Base-by-base conservation (phyloP, 1,140 invertebrate species). In the Orius insidiosus region DNA sequence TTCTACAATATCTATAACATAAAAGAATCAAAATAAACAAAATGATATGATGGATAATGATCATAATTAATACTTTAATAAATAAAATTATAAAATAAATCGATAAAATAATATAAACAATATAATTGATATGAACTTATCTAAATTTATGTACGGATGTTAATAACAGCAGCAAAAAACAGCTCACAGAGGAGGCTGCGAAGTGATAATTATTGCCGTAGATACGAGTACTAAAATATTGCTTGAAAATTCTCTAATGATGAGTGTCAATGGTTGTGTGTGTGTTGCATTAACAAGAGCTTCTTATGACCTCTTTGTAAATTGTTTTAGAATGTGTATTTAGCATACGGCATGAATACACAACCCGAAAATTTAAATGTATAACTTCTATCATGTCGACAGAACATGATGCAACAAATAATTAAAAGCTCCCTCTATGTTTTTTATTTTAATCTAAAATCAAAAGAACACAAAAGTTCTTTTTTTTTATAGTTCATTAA, bases 251-350 rank as follows among this genome's bases (percentile, higher is more conserved):
- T 13, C 14, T 11, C 2, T 13, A 9, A 32, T 32, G 5, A 32
- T 44, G n/a, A 11, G 19, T 44, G 19, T 30, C 19, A 33, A 19
- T 44, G 19, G 32, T 45, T 45, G 14, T 45, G 32, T n/a, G n/a
- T 37, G 34, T 45, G 14, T 45, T 37, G 34, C 34, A 35, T 35
- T 45, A 34, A 45, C 15, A 15, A 45, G 24, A 24, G 24, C 24
- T 24, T 24, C 24, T 24, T 24, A 24, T 24, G 24, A 24, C 15
- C 43, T 33, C 5, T 18, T 32, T 32, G 18, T n/a, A 30, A 30
- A 30, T 11, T 14, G 18, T 9, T 31, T 24, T 31, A n/a, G 30
- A 11, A 31, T 43, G 24, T 24, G 24, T 24, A 24, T 24, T 24
- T 24, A 43, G 15, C 15, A 43, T 30, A 43, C 8, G 13, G 40